phyloP scores from a whole-genome alignment of 2,888 invertebrate species.

The Argyra leucocephala region DNA sequence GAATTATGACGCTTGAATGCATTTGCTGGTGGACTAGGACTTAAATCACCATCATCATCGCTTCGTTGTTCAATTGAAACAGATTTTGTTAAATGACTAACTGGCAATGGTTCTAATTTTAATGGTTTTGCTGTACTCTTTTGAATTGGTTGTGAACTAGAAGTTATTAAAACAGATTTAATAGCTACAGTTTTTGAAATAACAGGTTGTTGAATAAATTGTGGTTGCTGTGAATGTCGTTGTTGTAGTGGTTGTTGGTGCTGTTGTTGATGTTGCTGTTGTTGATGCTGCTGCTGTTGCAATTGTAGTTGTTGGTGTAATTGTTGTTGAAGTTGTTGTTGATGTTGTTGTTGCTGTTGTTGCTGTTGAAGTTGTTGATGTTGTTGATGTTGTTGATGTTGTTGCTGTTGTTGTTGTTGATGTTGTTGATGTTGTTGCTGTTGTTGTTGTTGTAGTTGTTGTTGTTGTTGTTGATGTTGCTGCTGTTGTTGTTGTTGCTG shows the following conservation, averaged over 20 bases:
- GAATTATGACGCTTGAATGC: slow-evolving; percentile 55
- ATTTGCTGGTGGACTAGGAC: slow-evolving; percentile 44
- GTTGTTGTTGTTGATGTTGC: slow-evolving; percentile 20
- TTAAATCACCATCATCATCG: slow-evolving; percentile 41
- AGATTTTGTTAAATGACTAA: slow-evolving; percentile 28
- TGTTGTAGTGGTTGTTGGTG: slow-evolving; percentile 1
- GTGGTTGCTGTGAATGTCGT: slow-evolving; percentile 35
- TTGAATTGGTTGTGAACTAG: slow-evolving; percentile 26
- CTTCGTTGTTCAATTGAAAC: slow-evolving; percentile 38
- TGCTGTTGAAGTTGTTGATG: slow-evolving; percentile 20
- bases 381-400: slow-evolving; percentile 20
- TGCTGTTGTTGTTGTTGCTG: too few relatives aligned
- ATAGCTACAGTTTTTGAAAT: slow-evolving; percentile 37
- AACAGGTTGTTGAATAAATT: slow-evolving; percentile 37
- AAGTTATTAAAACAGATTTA: slow-evolving; percentile 31
- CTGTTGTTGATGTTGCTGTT: slow-evolving; percentile 4
- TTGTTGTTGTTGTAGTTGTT: slow-evolving; percentile 17
- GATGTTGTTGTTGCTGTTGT: slow-evolving; percentile 16
- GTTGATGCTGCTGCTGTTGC: slow-evolving; percentile 22
- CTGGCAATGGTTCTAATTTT: slow-evolving; percentile 12
- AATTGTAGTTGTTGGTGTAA: slow-evolving; percentile 19
- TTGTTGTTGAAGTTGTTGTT: slow-evolving; percentile 16
- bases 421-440: slow-evolving; percentile 22
- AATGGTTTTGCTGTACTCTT: slow-evolving; percentile 10
- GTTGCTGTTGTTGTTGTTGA: slow-evolving; percentile 20